Evolutionary conservation across 2,113 vertebrate species (phyloP).

Genomic region (Cathartes aura): DNA sequence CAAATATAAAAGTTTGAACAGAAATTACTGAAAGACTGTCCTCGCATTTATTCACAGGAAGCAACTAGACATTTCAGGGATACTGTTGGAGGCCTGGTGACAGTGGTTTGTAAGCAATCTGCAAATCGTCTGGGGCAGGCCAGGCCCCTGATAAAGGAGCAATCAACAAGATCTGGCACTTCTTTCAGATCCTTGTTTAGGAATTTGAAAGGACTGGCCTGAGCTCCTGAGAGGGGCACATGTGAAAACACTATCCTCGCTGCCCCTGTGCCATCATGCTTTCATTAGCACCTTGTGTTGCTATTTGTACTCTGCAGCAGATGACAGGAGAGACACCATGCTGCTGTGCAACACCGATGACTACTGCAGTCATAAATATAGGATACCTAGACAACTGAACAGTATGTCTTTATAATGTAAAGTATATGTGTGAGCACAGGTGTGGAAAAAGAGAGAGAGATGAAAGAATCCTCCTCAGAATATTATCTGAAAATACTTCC

Average conservation of each 20-base stretch:
- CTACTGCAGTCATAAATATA: background rate
- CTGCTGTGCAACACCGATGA: fast-evolving
- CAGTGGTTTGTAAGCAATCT: background rate
- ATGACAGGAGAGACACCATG: background rate
- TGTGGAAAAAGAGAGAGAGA: background rate
- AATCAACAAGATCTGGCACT: background rate
- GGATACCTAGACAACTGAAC: background rate
- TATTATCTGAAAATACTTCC: background rate
- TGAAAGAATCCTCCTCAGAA: background rate
- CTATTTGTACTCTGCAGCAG: background rate
- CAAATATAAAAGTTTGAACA: background rate
- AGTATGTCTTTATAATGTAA: background rate
- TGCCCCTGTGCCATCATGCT: background rate
- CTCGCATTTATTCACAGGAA: background rate
- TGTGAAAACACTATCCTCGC: background rate
- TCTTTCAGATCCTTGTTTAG: background rate
- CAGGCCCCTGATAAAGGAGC: background rate
- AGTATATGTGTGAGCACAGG: background rate
- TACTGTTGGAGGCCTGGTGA: background rate
- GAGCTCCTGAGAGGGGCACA: background rate
- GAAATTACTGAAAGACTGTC: background rate
- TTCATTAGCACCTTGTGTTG: background rate
- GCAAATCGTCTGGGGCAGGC: background rate
- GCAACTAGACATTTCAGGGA: background rate
- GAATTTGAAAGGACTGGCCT: background rate